Evolutionary conservation across 2,888 invertebrate species (phyloP), one percentile per base, ranked within the genome.

Genomic region (Hybos culiciformis): DNA sequence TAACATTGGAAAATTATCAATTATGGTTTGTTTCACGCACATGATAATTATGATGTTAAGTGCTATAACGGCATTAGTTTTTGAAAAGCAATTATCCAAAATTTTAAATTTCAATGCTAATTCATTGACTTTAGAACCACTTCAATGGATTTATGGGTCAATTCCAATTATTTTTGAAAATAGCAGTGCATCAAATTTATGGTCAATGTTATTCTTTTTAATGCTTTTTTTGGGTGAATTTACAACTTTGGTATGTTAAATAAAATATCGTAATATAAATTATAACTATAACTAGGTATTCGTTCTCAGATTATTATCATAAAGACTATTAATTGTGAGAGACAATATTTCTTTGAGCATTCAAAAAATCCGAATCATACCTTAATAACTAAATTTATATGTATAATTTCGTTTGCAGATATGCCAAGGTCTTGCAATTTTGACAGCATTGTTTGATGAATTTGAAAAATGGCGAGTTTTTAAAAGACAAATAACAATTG

Each of bases 1-100:
- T 50, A 77, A 80, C 50, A 80, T 79, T 51, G 70, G 76, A 61
- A 50, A 41, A 8, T 55, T 54, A n/a, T 59, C 61, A 42, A 61
- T 59, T 58, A 34, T 60, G 1, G 52, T 58, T 42, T 54, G 54
- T 9, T 41, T 57, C 6, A 54, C 51, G 0, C 62, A 62, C 47
- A 51, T 59, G n/a, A 44, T 55, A 0, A 42, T 59, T 0, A 53
- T 57, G 7, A 47, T 59, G 3, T 44, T 56, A 71, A 4, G 12
- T 18, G 17, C 7, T 12, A 19, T 34, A 11, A 18, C 19, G 9
- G 3, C 17, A 34, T 12, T 11, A 19, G 12, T 34, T 34, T 9
- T 4, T 3, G 19, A 8, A 8, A 8, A 34, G 5, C 11, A 17
- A 8, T 6, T 17, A 7, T 1, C 1, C 5, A 2, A 18, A 5